Evolutionary conservation across 2,888 invertebrate genomes (phyloP).

Genomic region (Drepana falcataria): DNA sequence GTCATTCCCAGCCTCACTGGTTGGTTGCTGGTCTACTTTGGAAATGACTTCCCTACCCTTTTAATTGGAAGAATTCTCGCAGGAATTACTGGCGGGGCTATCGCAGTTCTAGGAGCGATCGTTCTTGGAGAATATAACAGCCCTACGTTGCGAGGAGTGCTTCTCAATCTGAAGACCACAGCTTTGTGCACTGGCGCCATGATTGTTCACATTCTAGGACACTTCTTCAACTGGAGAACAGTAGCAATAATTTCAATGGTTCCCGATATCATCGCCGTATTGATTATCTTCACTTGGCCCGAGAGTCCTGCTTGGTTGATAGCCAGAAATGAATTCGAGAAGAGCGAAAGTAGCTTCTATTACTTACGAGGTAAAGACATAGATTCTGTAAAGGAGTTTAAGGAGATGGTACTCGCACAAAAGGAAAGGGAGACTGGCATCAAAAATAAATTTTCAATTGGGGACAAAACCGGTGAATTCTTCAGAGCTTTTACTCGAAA

Average conservation of each 20-base stretch:
- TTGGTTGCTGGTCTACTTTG: conserved; percentile 57
- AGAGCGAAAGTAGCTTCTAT: conserved; percentile 67
- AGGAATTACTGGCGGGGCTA: conserved; percentile 65
- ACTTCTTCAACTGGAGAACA: conserved; percentile 32
- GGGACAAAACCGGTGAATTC: conserved; percentile 6
- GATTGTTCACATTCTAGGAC: conserved; percentile 30
- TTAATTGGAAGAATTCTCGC: conserved; percentile 33
- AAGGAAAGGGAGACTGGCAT: conserved; percentile 14
- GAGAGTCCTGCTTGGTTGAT: conserved; percentile 82
- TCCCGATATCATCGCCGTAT: conserved; percentile 22
- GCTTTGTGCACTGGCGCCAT: conserved; percentile 30
- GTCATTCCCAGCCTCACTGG: conserved; percentile 37
- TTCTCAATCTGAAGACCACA: conserved; percentile 38
- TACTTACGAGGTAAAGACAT: conserved; percentile 66
- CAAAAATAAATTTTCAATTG: not conserved
- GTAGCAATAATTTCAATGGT: conserved; percentile 27
- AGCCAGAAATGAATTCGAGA: conserved; percentile 44
- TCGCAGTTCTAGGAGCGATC: conserved; percentile 45
- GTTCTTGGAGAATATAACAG: conserved; percentile 46
- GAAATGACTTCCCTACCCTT: conserved; percentile 39
- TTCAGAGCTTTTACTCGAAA: conserved; percentile 17
- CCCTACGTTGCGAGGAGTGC: conserved; percentile 41
- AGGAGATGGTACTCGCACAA: conserved; percentile 29
- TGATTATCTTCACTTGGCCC: conserved; percentile 61
- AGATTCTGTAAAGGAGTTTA: conserved; percentile 25